phyloP scores from a whole-genome alignment of 2,797 vertebrate species.

The Huso huso region DNA sequence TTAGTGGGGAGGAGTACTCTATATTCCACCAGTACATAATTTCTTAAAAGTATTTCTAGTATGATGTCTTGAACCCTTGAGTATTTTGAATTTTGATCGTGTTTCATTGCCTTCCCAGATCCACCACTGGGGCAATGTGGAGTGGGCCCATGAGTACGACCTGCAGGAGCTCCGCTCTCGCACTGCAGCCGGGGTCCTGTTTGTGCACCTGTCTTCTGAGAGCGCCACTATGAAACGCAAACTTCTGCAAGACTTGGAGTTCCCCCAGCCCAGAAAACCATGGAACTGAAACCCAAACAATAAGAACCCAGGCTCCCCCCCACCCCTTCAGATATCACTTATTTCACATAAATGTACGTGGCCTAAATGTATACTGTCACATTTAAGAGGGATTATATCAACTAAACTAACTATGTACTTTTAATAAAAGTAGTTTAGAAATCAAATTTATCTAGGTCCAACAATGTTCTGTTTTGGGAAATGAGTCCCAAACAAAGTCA shows the following conservation, averaged over 20 bases:
- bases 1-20: background rate
- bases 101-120: constrained; percentile 59
- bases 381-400: too few species aligned
- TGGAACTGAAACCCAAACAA: background rate
- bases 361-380: too few species aligned
- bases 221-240: constrained; percentile 77
- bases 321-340: too few species aligned
- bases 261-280: too few species aligned
- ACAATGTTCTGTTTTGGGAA: too few species aligned
- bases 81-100: background rate
- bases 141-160: constrained; percentile 92
- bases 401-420: too few species aligned
- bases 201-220: constrained; percentile 81
- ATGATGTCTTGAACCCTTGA: background rate
- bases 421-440: too few species aligned
- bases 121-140: constrained; percentile 80
- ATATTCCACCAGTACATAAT: background rate
- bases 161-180: constrained; percentile 81
- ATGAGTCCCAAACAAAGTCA: too few species aligned
- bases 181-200: constrained; percentile 80
- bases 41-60: background rate
- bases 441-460: too few species aligned
- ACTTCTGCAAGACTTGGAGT: constrained; percentile 72
- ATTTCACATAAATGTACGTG: too few species aligned
- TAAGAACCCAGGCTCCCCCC: background rate